phyloP scores from a whole-genome alignment of 2,888 invertebrate genomes.

The Macaria liturata region DNA sequence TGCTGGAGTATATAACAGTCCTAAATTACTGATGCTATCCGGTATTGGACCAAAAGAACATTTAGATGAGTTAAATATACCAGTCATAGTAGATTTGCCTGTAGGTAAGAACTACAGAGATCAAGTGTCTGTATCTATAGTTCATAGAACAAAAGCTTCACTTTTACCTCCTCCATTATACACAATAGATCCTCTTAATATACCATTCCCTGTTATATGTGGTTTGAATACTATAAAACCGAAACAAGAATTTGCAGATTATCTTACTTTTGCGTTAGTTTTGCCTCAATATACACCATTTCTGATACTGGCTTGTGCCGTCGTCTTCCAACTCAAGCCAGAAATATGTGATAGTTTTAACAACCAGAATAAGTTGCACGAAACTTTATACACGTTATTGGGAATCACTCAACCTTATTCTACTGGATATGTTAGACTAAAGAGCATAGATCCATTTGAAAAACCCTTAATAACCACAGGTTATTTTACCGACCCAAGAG shows the following conservation, averaged over 20 bases:
- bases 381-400: slow-evolving; percentile 32
- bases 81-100: slow-evolving; percentile 56
- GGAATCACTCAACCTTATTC: slow-evolving; percentile 66
- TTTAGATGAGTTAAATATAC: slow-evolving; percentile 54
- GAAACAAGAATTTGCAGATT: slow-evolving; percentile 67
- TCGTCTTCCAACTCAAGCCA: slow-evolving; percentile 36
- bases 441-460: slow-evolving; percentile 74
- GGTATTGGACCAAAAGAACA: slow-evolving; percentile 68
- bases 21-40: slow-evolving; percentile 72
- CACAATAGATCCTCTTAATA: slow-evolving; percentile 40
- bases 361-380: slow-evolving; percentile 28
- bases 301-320: slow-evolving; percentile 31
- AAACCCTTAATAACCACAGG: slow-evolving; percentile 83
- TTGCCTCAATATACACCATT: slow-evolving; percentile 24
- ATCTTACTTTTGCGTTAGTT: slow-evolving; percentile 42
- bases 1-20: slow-evolving; percentile 68
- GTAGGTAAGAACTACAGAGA: slow-evolving; percentile 74
- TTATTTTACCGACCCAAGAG: slow-evolving; percentile 76
- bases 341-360: slow-evolving; percentile 38
- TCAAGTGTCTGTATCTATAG: slow-evolving; percentile 55
- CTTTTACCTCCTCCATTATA: slow-evolving; percentile 12
- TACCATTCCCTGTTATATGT: slow-evolving; percentile 37
- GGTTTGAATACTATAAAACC: slow-evolving; percentile 81
- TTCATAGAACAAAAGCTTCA: slow-evolving; percentile 39
- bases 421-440: slow-evolving; percentile 77